Conservation (phyloP, 2,888 invertebrate genomes). For the Eretmocerus hayati region DNA sequence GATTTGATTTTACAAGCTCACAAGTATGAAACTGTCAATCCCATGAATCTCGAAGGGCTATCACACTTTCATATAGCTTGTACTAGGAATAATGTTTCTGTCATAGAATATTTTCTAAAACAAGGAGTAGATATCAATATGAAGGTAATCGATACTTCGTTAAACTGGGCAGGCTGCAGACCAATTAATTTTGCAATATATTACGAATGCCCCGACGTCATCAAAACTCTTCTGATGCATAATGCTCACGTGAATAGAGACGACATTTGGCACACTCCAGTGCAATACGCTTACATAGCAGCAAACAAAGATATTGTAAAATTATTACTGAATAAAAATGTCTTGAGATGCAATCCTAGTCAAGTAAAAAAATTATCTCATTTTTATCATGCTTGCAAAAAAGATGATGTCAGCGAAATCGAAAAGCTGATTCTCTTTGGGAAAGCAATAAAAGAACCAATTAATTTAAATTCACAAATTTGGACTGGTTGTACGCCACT, state of each 20-base stretch:
- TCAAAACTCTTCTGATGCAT: constrained; percentile 1
- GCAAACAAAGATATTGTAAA: neutral
- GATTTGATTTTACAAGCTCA: constrained; percentile 4
- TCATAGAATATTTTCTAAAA: constrained; percentile 1
- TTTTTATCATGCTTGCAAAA: neutral
- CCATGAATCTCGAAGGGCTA: constrained; percentile 4
- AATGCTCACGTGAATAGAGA: neutral
- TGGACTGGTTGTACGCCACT: constrained; percentile 5
- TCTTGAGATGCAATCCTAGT: neutral
- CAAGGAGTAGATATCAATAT: constrained; percentile 2
- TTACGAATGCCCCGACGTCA: constrained; percentile 4
- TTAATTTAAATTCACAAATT: neutral
- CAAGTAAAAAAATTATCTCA: neutral
- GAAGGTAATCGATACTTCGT: neutral
- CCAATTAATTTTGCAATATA: constrained; percentile 7
- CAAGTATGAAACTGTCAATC: constrained; percentile 2
- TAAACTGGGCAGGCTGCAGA: neutral
- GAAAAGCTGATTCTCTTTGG: neutral
- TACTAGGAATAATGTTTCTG: constrained; percentile 2
- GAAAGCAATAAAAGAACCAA: neutral
- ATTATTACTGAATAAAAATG: neutral
- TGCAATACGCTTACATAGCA: constrained; percentile 3
- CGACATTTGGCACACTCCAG: neutral
- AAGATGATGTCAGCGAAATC: neutral
- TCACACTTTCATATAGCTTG: constrained; percentile 11